These are phyloP conservation scores for Bimastos eiseni DNA, from an alignment of 2,888 invertebrate genomes.

Conservation along the genomic window DNA sequence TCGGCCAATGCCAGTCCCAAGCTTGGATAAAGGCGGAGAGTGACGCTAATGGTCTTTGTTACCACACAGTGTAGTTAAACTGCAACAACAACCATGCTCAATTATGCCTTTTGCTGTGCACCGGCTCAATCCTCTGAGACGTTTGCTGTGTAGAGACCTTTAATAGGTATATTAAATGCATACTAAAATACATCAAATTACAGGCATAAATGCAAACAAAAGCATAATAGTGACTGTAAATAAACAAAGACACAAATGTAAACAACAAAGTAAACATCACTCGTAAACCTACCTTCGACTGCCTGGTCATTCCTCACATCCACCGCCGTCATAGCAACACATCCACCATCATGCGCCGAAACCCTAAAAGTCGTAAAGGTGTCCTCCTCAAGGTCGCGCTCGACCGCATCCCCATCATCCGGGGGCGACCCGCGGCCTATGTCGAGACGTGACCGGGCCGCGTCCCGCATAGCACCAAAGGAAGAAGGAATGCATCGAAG, in stretches of 20 bases:
- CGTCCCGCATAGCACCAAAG: not conserved
- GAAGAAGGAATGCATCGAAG: slow-evolving; percentile 7
- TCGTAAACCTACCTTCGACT: not conserved
- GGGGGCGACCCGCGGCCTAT: not conserved
- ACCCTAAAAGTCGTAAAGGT: not conserved
- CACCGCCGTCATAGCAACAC: not conserved
- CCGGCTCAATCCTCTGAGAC: too few species aligned
- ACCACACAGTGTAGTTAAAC: too few species aligned
- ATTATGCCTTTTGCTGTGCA: too few species aligned
- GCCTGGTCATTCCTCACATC: not conserved
- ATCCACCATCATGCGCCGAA: not conserved
- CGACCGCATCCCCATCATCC: not conserved
- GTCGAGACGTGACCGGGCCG: not conserved
- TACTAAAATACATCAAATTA: not conserved
- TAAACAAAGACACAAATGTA: not conserved
- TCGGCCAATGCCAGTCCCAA: too few species aligned
- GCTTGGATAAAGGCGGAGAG: too few species aligned
- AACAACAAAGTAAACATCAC: not conserved
- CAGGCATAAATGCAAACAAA: not conserved
- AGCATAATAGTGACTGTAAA: not conserved
- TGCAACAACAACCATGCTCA: too few species aligned
- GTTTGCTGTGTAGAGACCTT: too few species aligned
- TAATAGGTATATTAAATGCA: too few species aligned
- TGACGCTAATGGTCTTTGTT: too few species aligned
- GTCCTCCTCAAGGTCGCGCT: not conserved